These are phyloP conservation scores for Tortricodes alternella DNA, from an alignment of 2,888 invertebrate genomes.

Conservation along the genomic window DNA sequence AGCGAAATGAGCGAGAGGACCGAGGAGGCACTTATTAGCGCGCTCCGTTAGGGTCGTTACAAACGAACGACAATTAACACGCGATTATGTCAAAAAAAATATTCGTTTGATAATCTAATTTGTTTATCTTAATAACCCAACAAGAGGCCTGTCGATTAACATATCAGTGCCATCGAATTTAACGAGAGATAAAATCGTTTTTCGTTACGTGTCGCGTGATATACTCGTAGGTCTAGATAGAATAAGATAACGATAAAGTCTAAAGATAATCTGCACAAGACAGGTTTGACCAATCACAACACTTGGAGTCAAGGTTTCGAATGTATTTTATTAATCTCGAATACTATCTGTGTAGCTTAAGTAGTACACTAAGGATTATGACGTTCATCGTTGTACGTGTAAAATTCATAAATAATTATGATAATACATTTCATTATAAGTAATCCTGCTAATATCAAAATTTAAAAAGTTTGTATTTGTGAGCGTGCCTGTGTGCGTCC, in stretches of 20 bases:
- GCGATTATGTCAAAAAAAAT: too few species aligned
- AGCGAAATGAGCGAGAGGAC: slow-evolving; percentile 44
- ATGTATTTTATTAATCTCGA: background rate
- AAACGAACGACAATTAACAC: slow-evolving; percentile 1
- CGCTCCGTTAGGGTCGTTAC: slow-evolving; percentile 16
- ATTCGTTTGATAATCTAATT: too few species aligned
- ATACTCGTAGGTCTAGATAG: background rate
- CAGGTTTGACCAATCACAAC: background rate
- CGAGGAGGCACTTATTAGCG: slow-evolving; percentile 57
- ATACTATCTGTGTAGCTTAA: background rate
- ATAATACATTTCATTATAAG: too few species aligned
- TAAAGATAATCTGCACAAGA: background rate
- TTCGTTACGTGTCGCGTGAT: background rate
- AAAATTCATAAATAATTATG: too few species aligned
- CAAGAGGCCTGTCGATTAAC: slow-evolving; percentile 7
- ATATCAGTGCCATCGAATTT: background rate
- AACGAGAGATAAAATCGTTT: too few species aligned
- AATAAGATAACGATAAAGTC: background rate
- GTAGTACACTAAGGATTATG: too few species aligned
- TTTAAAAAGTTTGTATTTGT: too few species aligned
- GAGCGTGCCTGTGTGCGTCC: too few species aligned
- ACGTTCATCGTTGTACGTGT: too few species aligned
- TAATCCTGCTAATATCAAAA: too few species aligned
- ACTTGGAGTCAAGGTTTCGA: background rate
- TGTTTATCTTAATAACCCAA: slow-evolving; percentile 1